Conservation (phyloP, 2,797 vertebrate genomes). For the Enteromius unitaeniatus region DNA sequence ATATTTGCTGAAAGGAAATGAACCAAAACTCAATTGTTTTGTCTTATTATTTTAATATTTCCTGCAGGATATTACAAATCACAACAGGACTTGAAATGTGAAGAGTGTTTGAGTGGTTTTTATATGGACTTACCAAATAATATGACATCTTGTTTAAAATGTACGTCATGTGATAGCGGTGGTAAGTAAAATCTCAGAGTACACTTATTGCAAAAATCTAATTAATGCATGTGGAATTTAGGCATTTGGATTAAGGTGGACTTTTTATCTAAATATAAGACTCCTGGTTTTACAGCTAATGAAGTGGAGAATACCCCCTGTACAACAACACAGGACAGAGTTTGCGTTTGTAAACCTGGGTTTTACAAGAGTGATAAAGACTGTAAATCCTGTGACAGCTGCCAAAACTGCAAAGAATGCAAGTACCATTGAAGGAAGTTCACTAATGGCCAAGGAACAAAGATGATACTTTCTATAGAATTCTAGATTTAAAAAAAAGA, state of each 20-base stretch:
- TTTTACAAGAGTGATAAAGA: not conserved
- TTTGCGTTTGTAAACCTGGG: conserved; percentile 61
- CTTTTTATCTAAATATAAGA: not conserved
- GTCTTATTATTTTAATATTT: not conserved
- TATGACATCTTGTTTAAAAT: fast-evolving
- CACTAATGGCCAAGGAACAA: not conserved
- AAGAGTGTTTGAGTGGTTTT: not conserved
- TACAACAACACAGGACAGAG: not conserved
- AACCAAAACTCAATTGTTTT: not conserved
- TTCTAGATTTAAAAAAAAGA: not conserved
- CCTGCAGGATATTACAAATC: conserved; percentile 61
- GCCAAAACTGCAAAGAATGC: conserved; percentile 44
- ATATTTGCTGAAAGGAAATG: not conserved
- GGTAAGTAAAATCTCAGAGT: conserved; percentile 61
- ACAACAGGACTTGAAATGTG: not conserved
- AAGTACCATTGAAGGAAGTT: conserved; percentile 37
- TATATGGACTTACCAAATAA: fast-evolving
- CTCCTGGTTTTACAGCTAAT: conserved; percentile 44
- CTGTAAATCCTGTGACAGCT: conserved; percentile 27
- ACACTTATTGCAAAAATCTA: not conserved
- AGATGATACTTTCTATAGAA: not conserved
- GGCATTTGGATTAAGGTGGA: not conserved
- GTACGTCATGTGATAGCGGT: fast-evolving
- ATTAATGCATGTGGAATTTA: not conserved
- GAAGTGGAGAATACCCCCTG: conserved; percentile 37